These are phyloP conservation scores for Chrysolina oricalcia DNA, from an alignment of 2,888 invertebrate genomes.

Conservation along the genomic window DNA sequence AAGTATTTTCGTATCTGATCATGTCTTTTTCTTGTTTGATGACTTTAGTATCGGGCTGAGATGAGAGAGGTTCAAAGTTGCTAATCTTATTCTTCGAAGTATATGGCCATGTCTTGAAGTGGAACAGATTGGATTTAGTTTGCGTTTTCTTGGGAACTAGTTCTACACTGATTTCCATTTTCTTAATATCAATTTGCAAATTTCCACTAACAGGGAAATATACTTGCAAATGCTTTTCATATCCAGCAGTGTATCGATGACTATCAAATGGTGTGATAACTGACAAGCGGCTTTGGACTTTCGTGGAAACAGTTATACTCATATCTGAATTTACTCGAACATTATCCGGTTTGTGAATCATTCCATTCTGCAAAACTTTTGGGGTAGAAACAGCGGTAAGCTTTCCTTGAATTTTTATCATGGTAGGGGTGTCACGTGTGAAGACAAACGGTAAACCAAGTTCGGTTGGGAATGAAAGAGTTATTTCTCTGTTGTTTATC, in stretches of 20 bases:
- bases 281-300: conserved; percentile 77
- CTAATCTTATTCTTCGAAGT: conserved; percentile 77
- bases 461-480: conserved; percentile 80
- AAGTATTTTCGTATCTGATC: conserved; percentile 62
- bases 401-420: conserved; percentile 74
- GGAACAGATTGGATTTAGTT: conserved; percentile 73
- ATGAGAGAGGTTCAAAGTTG: conserved; percentile 73
- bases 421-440: conserved; percentile 76
- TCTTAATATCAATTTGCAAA: conserved; percentile 72
- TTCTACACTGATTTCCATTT: conserved; percentile 71
- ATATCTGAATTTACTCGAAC: conserved; percentile 72
- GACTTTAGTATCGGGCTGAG: conserved; percentile 72
- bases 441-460: conserved; percentile 82
- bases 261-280: conserved; percentile 78
- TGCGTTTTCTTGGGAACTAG: conserved; percentile 73
- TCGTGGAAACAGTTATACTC: conserved; percentile 73
- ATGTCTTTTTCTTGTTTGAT: conserved; percentile 64
- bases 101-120: conserved; percentile 79
- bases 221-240: conserved; percentile 76
- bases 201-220: conserved; percentile 74
- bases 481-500: conserved; percentile 75
- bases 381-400: conserved; percentile 71
- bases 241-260: conserved; percentile 76
- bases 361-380: conserved; percentile 59
- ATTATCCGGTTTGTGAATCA: conserved; percentile 65